phyloP scores from a whole-genome alignment of 1,140 invertebrate species.

The Orussus abietinus region DNA sequence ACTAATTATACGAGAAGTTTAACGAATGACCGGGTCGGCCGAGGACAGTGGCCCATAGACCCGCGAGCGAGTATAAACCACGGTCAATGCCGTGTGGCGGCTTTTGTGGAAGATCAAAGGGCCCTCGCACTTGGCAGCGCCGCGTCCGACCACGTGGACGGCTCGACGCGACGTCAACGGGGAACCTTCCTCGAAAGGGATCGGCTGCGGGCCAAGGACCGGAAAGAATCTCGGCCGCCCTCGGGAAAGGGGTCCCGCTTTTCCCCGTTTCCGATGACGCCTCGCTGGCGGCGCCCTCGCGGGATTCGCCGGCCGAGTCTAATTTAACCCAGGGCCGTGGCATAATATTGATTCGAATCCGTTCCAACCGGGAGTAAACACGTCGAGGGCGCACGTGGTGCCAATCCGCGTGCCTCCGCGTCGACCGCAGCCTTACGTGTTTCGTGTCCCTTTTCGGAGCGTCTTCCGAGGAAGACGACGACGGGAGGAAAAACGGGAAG shows the following conservation, averaged over 20 bases:
- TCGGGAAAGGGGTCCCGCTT: too few relatives aligned
- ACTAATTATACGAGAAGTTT: slow-evolving; percentile 10
- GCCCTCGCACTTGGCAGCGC: too few relatives aligned
- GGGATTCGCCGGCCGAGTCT: slow-evolving; percentile 23
- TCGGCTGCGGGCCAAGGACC: too few relatives aligned
- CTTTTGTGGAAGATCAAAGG: slow-evolving; percentile 10
- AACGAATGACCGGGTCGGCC: slow-evolving; percentile 6
- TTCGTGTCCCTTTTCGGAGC: too few relatives aligned
- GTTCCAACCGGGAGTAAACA: slow-evolving; percentile 43
- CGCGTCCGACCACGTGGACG: too few relatives aligned
- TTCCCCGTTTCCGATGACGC: background rate
- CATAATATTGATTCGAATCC: slow-evolving; percentile 52
- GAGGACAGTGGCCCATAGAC: slow-evolving; percentile 7
- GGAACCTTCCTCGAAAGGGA: too few relatives aligned
- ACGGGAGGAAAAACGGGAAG: too few relatives aligned
- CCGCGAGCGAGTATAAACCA: slow-evolving; percentile 5
- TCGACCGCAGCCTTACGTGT: too few relatives aligned
- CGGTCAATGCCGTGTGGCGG: slow-evolving; percentile 9
- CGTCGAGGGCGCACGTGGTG: slow-evolving; percentile 43
- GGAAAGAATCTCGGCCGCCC: too few relatives aligned
- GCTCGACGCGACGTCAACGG: too few relatives aligned
- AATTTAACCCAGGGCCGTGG: slow-evolving; percentile 38
- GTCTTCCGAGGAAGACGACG: too few relatives aligned
- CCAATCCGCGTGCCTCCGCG: slow-evolving; percentile 47
- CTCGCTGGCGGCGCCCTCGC: slow-evolving; percentile 4